Conservation (phyloP, 1,140 invertebrate genomes). For the Potamilus streckersoni region DNA sequence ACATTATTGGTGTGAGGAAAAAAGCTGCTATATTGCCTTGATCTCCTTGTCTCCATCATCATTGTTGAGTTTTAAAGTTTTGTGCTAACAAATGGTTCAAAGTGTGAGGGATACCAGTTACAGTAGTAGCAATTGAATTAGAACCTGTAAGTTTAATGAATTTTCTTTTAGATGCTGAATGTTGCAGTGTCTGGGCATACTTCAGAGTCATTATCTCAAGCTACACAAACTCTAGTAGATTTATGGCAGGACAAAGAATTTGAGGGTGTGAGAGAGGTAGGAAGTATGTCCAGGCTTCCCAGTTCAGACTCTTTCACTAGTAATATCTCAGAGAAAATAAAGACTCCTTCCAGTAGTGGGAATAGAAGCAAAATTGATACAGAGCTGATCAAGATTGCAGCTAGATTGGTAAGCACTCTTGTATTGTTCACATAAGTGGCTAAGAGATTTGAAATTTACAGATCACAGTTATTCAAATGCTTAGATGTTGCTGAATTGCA, state of each 20-base stretch:
- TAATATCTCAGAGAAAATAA: neutral
- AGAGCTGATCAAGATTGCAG: slow-evolving; percentile 59
- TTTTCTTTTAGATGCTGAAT: slow-evolving; percentile 65
- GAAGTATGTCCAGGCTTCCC: neutral
- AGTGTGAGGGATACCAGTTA: too few relatives aligned
- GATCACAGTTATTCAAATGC: neutral
- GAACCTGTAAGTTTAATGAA: neutral
- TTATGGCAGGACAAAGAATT: slow-evolving; percentile 55
- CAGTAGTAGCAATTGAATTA: neutral
- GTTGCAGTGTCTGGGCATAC: slow-evolving; percentile 67
- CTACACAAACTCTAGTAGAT: slow-evolving; percentile 49
- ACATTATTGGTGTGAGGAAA: too few relatives aligned
- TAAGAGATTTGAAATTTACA: neutral
- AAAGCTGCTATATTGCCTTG: too few relatives aligned
- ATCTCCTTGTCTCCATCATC: too few relatives aligned
- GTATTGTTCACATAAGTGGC: neutral
- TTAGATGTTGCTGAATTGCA: too few relatives aligned
- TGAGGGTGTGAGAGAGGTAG: slow-evolving; percentile 46
- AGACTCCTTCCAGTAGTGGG: slow-evolving; percentile 4
- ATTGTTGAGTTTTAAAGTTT: too few relatives aligned
- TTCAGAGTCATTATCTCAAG: slow-evolving; percentile 44
- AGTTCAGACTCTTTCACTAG: slow-evolving; percentile 10
- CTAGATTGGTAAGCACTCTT: slow-evolving; percentile 64
- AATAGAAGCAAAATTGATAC: slow-evolving; percentile 36
- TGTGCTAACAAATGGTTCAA: too few relatives aligned